phyloP scores from a whole-genome alignment of 2,113 vertebrate species.

The Meriones unguiculatus region DNA sequence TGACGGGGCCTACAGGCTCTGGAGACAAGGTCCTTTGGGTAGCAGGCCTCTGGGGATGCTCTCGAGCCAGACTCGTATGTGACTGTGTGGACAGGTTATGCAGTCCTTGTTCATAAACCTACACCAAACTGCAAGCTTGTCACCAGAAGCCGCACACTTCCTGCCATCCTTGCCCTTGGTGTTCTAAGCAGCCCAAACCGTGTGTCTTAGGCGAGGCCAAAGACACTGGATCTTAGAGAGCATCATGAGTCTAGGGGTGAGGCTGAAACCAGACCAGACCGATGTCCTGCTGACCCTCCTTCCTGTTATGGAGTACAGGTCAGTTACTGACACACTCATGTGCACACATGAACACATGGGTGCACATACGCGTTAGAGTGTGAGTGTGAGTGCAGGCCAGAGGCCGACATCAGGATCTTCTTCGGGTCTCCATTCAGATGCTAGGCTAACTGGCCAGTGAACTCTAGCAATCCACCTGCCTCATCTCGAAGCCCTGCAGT shows the following conservation, averaged over 20 bases:
- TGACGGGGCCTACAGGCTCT: neutral
- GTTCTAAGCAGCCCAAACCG: neutral
- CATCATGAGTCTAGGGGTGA: neutral
- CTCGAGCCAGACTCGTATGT: neutral
- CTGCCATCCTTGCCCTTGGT: neutral
- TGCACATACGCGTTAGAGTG: neutral
- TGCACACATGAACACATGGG: neutral
- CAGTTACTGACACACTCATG: neutral
- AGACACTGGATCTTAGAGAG: neutral
- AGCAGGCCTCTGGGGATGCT: constrained; percentile 4
- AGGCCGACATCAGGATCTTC: neutral
- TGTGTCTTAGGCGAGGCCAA: neutral
- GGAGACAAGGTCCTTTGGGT: neutral
- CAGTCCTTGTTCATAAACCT: constrained; percentile 18
- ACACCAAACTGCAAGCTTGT: neutral
- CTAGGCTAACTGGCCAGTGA: neutral
- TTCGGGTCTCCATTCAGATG: too few relatives aligned
- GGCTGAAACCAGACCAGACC: neutral
- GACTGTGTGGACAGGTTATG: neutral
- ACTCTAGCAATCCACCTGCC: neutral
- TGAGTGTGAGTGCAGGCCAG: neutral
- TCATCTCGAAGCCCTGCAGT: neutral
- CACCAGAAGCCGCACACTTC: neutral
- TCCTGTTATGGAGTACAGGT: neutral
- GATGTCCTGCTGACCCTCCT: neutral